Conservation (phyloP, 2,113 vertebrate genomes). For the Heterotilapia buettikoferi region DNA sequence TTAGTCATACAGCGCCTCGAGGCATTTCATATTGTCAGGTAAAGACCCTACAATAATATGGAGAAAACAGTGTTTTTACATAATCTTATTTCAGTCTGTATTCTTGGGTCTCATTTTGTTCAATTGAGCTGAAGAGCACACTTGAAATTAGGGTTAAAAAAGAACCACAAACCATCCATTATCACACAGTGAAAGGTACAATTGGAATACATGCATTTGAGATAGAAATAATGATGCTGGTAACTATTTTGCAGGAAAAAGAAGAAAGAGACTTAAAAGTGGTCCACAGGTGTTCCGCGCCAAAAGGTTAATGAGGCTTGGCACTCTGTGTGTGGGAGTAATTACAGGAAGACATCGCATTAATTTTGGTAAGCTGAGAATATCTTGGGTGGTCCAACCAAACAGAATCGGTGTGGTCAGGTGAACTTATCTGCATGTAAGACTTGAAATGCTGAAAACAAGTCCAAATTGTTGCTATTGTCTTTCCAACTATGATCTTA, state of each 20-base stretch:
- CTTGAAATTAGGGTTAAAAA: background rate
- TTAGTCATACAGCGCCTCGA: background rate
- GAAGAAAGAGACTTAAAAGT: slow-evolving; percentile 19
- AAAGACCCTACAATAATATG: background rate
- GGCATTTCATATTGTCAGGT: background rate
- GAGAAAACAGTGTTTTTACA: background rate
- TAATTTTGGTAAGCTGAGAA: background rate
- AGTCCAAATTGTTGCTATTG: background rate
- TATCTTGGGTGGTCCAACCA: background rate
- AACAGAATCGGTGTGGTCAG: background rate
- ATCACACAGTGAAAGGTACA: background rate
- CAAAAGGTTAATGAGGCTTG: slow-evolving; percentile 59
- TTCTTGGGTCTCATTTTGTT: background rate
- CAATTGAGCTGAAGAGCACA: background rate
- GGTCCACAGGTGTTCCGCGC: slow-evolving; percentile 14
- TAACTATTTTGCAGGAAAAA: slow-evolving; percentile 3
- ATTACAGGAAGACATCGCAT: slow-evolving; percentile 29
- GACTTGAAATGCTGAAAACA: background rate
- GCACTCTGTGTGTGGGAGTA: slow-evolving; percentile 14
- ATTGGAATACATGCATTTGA: background rate
- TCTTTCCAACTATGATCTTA: background rate
- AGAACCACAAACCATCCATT: background rate
- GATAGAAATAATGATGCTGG: background rate
- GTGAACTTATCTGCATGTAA: background rate
- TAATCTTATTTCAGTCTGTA: rapidly evolving